phyloP scores from a whole-genome alignment of 1,140 invertebrate genomes.

The Tetramorium simillimum region DNA sequence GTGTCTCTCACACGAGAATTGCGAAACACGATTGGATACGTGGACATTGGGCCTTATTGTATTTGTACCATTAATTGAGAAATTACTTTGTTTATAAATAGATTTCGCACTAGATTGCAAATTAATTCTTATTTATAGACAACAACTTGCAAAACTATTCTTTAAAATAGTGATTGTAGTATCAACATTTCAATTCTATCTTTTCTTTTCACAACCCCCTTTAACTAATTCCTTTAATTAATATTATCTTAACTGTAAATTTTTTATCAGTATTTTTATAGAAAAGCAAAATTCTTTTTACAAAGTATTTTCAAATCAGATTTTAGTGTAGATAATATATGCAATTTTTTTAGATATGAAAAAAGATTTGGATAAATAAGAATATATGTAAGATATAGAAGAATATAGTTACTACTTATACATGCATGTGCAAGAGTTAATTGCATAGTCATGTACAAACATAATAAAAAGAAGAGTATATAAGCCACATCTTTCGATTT shows the following conservation, averaged over 20 bases:
- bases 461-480: not conserved
- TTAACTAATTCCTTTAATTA: not conserved
- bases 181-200: not conserved
- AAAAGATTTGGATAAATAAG: not conserved
- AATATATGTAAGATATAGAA: not conserved
- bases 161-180: not conserved
- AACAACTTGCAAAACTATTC: not conserved
- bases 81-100: not conserved
- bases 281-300: not conserved
- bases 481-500: not conserved
- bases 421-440: not conserved
- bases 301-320: not conserved
- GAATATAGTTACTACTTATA: not conserved
- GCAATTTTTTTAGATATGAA: not conserved
- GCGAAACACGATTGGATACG: not conserved
- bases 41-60: not conserved
- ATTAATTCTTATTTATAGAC: not conserved
- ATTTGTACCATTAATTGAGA: not conserved
- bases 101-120: not conserved
- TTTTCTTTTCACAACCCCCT: not conserved
- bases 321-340: not conserved
- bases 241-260: not conserved
- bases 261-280: not conserved
- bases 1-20: constrained; percentile 77
- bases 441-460: not conserved